phyloP scores from a whole-genome alignment of 2,888 invertebrate genomes.

The Elmis aenea region DNA sequence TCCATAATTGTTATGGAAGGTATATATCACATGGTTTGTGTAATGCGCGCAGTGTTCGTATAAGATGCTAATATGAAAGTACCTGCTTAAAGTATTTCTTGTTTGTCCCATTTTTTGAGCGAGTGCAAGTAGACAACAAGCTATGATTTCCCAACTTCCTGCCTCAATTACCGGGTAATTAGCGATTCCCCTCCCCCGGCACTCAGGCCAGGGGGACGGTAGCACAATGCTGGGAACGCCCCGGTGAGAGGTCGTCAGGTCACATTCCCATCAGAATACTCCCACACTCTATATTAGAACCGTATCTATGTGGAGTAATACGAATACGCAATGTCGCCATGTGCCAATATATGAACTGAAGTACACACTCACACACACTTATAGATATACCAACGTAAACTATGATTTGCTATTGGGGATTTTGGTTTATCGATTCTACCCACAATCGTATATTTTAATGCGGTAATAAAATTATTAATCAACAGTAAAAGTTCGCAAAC shows the following conservation, averaged over 20 bases:
- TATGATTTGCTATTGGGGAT: too few relatives aligned
- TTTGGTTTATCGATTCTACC: too few relatives aligned
- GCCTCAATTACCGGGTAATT: slow-evolving; percentile 47
- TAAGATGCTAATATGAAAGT: not conserved
- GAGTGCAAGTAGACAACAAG: slow-evolving; percentile 13
- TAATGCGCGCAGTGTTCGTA: too few relatives aligned
- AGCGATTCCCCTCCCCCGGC: slow-evolving; percentile 33
- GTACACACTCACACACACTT: too few relatives aligned
- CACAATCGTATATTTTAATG: too few relatives aligned
- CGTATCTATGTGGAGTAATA: slow-evolving; percentile 24
- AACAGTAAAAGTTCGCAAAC: too few relatives aligned
- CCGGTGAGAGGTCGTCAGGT: slow-evolving; percentile 46
- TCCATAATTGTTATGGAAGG: too few relatives aligned
- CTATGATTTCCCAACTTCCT: slow-evolving; percentile 46
- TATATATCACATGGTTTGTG: too few relatives aligned
- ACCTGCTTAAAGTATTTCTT: not conserved
- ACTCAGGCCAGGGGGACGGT: slow-evolving; percentile 29
- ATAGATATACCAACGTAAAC: too few relatives aligned
- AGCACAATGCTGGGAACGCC: slow-evolving; percentile 48
- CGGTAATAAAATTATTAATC: too few relatives aligned
- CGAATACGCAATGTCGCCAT: slow-evolving; percentile 15
- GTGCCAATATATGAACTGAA: slow-evolving; percentile 10
- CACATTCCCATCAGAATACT: slow-evolving; percentile 49
- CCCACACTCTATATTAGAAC: slow-evolving; percentile 46
- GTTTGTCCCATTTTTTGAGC: slow-evolving; percentile 13